Base-by-base conservation (phyloP, 2,797 vertebrate genomes). In the Amniataba percoides region DNA sequence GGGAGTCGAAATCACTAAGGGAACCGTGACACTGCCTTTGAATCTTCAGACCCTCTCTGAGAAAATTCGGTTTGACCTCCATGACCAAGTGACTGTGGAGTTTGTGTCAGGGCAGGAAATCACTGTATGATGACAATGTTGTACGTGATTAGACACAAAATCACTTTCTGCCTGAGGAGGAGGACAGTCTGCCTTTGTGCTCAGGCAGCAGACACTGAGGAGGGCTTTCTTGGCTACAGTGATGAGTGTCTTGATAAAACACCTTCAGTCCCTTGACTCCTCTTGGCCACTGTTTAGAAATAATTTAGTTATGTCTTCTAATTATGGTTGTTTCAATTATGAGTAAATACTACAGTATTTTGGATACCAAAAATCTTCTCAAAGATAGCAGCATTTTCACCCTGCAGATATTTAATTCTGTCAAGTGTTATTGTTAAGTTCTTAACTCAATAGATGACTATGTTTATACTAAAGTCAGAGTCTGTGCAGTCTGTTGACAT, bases 21-120 rank as follows among this genome's bases (percentile, higher is more conserved):
- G 71, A 45, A 86, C 75, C 85, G 70, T 86, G 87, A 89, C 89
- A 82, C 72, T 82, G 83, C 64, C 69, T 89, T 86, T 89, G 83
- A 88, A 87, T 91, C 75, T 80, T 71, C 60, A 77, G 78, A 79
- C 31, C 57, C 71, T 80, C 71, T 53, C 52, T 62, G 67, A 86
- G 80, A 87, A 91, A 91, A 91, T 88, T 36, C 9, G 56, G 87
- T 89, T 89, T 93, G 92, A 95, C 91, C 93, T 91, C 93, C 93
- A 91, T 94, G 94, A 93, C 94, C 62, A 81, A 94, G 91, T 78
- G 86, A 84, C 0, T 84, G 91, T 89, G 91, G 90, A 94, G 94
- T 92, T 92, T 93, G 93, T 95, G 94, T 93, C 93, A 94, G 91
- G 86, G 91, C 94, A 92, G 93, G 93, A 95, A 95, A 96, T 96